A percentile compares a stretch with the other conserved stretches of the same genome.
phyloP scores from a whole-genome alignment of 35 echinoderm and acorn worm species.

The Heliocidaris tuberculata region DNA sequence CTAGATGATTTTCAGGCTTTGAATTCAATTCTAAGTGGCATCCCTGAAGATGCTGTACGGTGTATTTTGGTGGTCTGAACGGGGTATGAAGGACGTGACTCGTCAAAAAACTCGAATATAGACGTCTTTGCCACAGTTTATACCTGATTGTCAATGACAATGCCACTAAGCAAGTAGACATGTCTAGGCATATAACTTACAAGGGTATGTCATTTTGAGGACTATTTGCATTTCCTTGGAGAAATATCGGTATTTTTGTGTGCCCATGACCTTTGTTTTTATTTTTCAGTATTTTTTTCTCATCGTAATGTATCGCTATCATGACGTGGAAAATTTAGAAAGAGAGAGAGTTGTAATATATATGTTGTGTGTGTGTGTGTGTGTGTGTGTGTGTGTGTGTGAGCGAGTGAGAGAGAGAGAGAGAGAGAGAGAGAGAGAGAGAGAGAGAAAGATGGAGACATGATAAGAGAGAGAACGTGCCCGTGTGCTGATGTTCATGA shows the following conservation, averaged over 20 bases:
- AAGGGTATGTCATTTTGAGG: neutral
- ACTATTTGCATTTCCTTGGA: neutral
- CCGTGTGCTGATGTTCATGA: too few species aligned
- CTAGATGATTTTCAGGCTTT: too few species aligned
- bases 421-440: neutral
- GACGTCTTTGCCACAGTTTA: neutral
- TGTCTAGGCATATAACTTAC: neutral
- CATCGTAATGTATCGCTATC: too few species aligned
- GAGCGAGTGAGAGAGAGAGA: neutral
- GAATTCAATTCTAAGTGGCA: too few species aligned
- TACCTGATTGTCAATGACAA: neutral
- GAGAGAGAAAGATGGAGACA: neutral
- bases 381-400: conserved; percentile 7
- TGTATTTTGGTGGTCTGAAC: too few species aligned
- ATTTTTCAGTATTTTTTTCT: too few species aligned
- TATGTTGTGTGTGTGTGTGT: neutral
- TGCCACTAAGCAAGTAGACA: neutral
- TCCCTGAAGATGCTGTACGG: too few species aligned
- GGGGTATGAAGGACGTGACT: neutral
- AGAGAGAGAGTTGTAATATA: too few species aligned
- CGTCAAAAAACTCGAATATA: neutral
- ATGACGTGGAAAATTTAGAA: too few species aligned
- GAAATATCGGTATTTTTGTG: neutral
- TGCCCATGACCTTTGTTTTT: neutral
- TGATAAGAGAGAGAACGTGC: neutral